These are phyloP conservation scores for Cyrtodaria siliqua DNA, from an alignment of 2,888 invertebrate genomes.

Conservation along the genomic window DNA sequence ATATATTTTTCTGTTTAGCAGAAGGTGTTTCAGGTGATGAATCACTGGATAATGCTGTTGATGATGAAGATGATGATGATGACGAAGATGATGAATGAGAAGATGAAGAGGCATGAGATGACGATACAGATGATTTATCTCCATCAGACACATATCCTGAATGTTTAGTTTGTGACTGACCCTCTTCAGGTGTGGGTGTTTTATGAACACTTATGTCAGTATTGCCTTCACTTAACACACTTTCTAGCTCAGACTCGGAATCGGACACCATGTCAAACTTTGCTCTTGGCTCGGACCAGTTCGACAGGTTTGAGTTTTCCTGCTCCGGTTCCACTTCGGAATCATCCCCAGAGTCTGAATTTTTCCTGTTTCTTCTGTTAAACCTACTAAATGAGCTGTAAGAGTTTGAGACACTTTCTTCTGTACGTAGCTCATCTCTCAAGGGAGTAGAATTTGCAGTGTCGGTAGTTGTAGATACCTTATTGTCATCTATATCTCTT, in stretches of 20 bases:
- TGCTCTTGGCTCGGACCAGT: no score
- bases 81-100: slow-evolving; percentile 28
- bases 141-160: no score
- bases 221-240: no score
- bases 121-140: slow-evolving; percentile 1
- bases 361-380: slow-evolving; percentile 46
- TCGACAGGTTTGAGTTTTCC: no score
- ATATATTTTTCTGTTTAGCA: no score
- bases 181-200: no score
- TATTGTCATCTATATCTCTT: no score
- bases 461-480: not conserved
- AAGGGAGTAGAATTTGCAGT: not conserved
- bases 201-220: no score
- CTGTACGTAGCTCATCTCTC: slow-evolving; percentile 29
- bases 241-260: no score
- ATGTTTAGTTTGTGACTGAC: no score
- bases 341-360: slow-evolving; percentile 35
- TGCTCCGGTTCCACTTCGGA: no score
- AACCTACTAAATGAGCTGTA: slow-evolving; percentile 59
- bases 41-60: slow-evolving; percentile 29
- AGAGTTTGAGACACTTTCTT: slow-evolving; percentile 58
- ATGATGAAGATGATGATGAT: slow-evolving; percentile 45
- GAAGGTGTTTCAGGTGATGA: not conserved
- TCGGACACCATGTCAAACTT: no score
- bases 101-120: slow-evolving; percentile 11